phyloP scores from a whole-genome alignment of 2,113 vertebrate genomes.

The Catagonus wagneri region DNA sequence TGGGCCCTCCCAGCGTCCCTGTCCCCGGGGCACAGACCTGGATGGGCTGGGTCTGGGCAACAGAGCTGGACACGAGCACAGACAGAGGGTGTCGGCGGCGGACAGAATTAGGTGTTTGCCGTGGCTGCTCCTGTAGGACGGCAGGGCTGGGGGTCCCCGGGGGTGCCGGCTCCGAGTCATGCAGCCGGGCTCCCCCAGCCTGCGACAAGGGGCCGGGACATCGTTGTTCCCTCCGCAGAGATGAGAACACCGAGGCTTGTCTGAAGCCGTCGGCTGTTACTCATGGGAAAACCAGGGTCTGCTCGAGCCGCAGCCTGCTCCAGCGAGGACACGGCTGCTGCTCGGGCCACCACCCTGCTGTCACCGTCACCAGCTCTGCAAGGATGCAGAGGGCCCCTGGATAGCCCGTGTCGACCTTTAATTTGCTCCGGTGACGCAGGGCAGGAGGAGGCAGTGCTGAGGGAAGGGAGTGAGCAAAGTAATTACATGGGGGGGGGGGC shows the following conservation, averaged over 20 bases:
- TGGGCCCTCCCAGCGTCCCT: neutral
- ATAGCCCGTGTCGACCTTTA: rapidly evolving
- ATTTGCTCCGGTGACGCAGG: neutral
- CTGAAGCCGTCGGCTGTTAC: neutral
- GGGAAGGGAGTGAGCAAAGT: neutral
- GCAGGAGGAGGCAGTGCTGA: neutral
- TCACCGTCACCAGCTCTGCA: rapidly evolving
- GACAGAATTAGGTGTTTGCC: neutral
- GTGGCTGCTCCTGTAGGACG: neutral
- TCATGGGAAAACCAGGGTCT: rapidly evolving
- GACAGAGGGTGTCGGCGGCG: rapidly evolving
- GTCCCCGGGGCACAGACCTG: neutral
- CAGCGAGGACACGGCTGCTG: rapidly evolving
- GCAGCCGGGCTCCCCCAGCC: neutral
- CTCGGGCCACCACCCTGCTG: rapidly evolving
- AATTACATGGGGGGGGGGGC: no score
- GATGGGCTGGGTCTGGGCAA: neutral
- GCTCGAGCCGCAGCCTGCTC: neutral
- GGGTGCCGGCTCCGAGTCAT: neutral
- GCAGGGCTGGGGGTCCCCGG: neutral
- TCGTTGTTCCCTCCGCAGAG: neutral
- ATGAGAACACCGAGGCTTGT: neutral
- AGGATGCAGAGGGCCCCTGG: neutral
- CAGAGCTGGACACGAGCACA: neutral
- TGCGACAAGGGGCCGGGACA: neutral